Percentiles rank a stretch among this genome's conserved stretches.
Conservation (phyloP, 2,113 vertebrate species). For the Labeo catla region DNA sequence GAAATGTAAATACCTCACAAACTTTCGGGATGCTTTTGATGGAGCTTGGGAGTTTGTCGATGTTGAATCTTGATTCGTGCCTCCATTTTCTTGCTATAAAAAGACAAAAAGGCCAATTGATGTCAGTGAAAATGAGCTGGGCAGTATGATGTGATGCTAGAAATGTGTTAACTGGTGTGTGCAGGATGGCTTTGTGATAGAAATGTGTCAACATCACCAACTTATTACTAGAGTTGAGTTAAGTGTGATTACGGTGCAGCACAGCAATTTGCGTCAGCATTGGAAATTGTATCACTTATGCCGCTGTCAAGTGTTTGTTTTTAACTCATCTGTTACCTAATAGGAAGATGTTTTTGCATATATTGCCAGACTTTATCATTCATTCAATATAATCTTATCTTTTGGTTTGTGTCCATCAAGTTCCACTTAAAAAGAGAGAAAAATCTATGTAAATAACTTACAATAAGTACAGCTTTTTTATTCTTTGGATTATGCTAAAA, state of each 20-base stretch:
- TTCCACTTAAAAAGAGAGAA: neutral
- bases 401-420: neutral
- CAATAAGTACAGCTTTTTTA: neutral
- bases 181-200: neutral
- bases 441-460: neutral
- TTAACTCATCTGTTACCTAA: neutral
- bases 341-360: neutral
- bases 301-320: neutral
- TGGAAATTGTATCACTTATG: neutral
- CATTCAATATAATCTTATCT: neutral
- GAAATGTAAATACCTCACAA: slow-evolving; percentile 71
- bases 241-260: neutral
- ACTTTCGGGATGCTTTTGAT: slow-evolving; percentile 61
- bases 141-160: neutral
- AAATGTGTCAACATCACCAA: neutral
- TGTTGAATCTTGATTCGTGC: slow-evolving; percentile 46
- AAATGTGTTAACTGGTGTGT: neutral
- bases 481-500: neutral
- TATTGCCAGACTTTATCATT: neutral
- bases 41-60: slow-evolving; percentile 30
- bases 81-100: slow-evolving; percentile 62
- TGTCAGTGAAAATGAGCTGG: neutral
- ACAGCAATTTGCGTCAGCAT: neutral
- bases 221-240: neutral
- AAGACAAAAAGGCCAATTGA: slow-evolving; percentile 39